phyloP scores from a whole-genome alignment of 2,797 vertebrate genomes.

The Pangasius krempfi region DNA sequence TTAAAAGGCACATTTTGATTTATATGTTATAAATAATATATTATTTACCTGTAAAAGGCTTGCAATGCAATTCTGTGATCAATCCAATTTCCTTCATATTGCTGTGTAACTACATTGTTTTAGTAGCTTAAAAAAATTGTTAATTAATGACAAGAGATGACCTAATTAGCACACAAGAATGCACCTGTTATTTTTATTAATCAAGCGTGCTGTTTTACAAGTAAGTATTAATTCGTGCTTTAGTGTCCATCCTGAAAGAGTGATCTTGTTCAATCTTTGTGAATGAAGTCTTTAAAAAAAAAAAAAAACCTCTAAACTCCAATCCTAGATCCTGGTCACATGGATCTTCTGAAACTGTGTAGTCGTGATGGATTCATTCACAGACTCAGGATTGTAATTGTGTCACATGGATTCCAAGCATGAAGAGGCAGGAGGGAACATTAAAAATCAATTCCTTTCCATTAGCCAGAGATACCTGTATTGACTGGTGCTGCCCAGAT shows the following conservation, averaged over 20 bases:
- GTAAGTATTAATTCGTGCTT: background rate
- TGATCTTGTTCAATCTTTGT: background rate
- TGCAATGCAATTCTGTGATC: background rate
- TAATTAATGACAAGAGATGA: background rate
- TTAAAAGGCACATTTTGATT: constrained; percentile 1
- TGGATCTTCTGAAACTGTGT: background rate
- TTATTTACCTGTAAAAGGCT: background rate
- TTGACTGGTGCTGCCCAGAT: constrained; percentile 53
- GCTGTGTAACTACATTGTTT: background rate
- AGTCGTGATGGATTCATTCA: constrained; percentile 28
- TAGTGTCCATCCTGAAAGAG: too few species aligned
- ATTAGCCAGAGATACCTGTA: constrained; percentile 56
- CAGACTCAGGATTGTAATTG: constrained; percentile 49
- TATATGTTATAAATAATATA: background rate
- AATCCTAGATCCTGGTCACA: background rate
- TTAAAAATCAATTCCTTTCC: constrained; percentile 62
- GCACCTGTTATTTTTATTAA: background rate
- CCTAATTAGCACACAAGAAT: background rate
- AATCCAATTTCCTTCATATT: background rate
- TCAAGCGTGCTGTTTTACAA: background rate
- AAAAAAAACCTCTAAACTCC: background rate
- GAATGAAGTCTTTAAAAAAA: background rate
- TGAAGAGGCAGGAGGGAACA: constrained; percentile 47
- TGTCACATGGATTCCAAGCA: constrained; percentile 58
- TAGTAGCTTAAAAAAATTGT: background rate